Conservation (phyloP, 2,113 vertebrate genomes). For the Pterocles gutturalis region DNA sequence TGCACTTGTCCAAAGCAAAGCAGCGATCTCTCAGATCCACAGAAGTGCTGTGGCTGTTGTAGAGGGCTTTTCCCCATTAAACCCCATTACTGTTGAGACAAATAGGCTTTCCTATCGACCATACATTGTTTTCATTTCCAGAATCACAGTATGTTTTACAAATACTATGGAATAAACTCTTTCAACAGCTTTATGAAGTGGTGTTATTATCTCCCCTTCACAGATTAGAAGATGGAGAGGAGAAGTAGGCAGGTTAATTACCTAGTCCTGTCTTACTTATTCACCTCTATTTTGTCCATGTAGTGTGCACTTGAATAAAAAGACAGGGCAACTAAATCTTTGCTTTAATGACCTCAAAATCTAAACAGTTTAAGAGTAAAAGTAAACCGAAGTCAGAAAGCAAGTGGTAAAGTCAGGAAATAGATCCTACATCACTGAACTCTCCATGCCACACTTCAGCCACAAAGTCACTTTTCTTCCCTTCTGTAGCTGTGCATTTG, state of each 20-base stretch:
- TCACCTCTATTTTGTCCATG: background rate
- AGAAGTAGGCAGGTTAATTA: background rate
- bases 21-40: background rate
- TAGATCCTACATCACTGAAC: background rate
- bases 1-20: background rate
- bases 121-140: background rate
- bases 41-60: background rate
- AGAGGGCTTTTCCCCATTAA: background rate
- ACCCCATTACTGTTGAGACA: background rate
- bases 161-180: background rate
- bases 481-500: background rate
- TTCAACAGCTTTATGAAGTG: background rate
- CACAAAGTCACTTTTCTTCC: slow-evolving; percentile 47
- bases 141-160: background rate
- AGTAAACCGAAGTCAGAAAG: background rate
- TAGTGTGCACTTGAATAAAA: background rate
- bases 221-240: background rate
- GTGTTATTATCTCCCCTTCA: background rate
- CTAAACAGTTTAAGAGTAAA: background rate
- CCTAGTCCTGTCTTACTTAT: background rate
- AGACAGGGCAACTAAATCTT: background rate
- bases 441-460: background rate
- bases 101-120: background rate
- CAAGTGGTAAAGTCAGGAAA: background rate
- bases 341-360: background rate